These are phyloP conservation scores for Clytia hemisphaerica DNA, from an alignment of 30 jellyfish, hydroid and myxozoan species.

Conservation along the genomic window DNA sequence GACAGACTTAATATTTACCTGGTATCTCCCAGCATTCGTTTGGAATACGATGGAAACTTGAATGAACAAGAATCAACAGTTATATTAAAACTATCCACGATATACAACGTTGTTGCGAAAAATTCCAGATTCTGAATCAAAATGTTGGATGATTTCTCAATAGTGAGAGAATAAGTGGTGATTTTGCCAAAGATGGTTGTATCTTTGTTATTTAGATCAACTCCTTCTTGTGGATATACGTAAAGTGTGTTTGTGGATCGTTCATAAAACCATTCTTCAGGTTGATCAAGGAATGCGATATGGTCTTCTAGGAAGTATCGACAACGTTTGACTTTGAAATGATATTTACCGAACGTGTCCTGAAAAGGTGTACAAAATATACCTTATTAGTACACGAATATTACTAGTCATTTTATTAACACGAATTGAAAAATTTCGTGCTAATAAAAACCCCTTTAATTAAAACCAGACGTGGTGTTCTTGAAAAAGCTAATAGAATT, in stretches of 20 bases:
- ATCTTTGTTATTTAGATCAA: conserved; percentile 4
- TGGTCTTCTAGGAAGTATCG: conserved; percentile 27
- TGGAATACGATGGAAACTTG: conserved; percentile 32
- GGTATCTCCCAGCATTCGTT: conserved; percentile 37
- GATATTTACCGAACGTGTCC: conserved; percentile 19
- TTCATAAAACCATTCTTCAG: conserved; percentile 40
- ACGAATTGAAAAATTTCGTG: no score
- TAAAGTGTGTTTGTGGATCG: conserved; percentile 3
- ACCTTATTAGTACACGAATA: no score
- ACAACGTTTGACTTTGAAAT: conserved; percentile 6
- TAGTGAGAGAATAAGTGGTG: background rate
- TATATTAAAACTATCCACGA: background rate
- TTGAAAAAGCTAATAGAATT: no score
- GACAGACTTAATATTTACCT: no score
- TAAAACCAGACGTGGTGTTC: no score
- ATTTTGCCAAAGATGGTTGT: conserved; percentile 1
- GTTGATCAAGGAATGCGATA: conserved; percentile 16
- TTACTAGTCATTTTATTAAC: no score
- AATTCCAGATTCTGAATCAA: conserved; percentile 14
- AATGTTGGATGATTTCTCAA: conserved; percentile 1
- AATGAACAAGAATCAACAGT: conserved; percentile 24
- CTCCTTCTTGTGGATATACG: conserved; percentile 21
- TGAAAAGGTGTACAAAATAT: no score
- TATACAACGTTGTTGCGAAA: conserved; percentile 26
- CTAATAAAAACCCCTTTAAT: no score